phyloP scores from a whole-genome alignment of 2,113 vertebrate species.

The Urocolius indicus region DNA sequence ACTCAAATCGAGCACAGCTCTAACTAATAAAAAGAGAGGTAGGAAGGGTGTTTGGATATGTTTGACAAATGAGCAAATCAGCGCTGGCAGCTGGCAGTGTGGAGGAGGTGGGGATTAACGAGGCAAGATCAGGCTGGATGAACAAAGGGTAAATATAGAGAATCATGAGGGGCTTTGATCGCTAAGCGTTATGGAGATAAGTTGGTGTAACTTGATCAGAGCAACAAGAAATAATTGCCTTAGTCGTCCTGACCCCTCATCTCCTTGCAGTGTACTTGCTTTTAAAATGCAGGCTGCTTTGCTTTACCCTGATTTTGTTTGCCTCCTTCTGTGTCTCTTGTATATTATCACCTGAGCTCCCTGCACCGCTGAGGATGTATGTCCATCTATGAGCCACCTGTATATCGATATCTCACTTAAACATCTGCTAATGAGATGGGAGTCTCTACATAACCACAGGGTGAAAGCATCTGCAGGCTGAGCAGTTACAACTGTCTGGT shows the following conservation, averaged over 20 bases:
- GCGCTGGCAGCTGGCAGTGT: not conserved
- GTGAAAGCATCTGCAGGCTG: not conserved
- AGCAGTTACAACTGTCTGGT: not conserved
- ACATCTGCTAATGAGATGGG: not conserved
- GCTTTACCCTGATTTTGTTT: not conserved
- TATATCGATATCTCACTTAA: not conserved
- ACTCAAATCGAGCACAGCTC: not conserved
- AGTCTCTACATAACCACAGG: rapidly evolving
- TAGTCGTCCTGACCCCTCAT: not conserved
- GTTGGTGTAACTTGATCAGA: not conserved
- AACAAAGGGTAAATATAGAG: not conserved
- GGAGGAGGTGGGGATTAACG: not conserved
- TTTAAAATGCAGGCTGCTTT: not conserved
- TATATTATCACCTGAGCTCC: not conserved
- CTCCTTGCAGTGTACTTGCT: not conserved
- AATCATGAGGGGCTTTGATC: not conserved
- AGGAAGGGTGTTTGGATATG: not conserved
- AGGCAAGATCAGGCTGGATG: not conserved
- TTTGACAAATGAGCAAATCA: not conserved
- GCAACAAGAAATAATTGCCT: not conserved
- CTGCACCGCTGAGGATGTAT: not conserved
- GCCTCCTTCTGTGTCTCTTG: not conserved
- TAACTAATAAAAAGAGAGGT: not conserved
- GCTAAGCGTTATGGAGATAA: not conserved
- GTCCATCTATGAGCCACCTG: not conserved